phyloP scores from a whole-genome alignment of 2,888 invertebrate species.

The Caenorhabditis angaria region DNA sequence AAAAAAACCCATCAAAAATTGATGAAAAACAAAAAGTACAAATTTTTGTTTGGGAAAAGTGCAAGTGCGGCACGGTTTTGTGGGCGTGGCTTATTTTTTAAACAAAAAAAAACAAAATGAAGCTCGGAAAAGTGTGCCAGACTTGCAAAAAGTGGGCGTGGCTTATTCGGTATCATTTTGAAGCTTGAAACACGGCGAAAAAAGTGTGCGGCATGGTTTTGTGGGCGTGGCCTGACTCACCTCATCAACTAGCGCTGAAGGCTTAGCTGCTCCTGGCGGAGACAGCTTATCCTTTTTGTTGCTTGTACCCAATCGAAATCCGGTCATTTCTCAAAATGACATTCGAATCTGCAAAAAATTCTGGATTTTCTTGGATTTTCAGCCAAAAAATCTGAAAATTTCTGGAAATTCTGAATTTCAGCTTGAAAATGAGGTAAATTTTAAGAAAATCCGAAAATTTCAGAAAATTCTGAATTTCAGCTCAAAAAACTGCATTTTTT shows the following conservation, averaged over 20 bases:
- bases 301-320: slow-evolving; percentile 61
- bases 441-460: too few relatives aligned
- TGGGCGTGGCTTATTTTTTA: too few relatives aligned
- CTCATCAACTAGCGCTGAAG: slow-evolving; percentile 62
- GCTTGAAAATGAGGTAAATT: too few relatives aligned
- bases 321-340: slow-evolving; percentile 61
- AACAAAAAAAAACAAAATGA: not conserved
- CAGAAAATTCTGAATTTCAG: too few relatives aligned
- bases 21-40: not conserved
- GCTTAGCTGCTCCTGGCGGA: slow-evolving; percentile 54
- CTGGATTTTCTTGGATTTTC: not conserved
- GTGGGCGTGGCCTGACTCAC: too few relatives aligned
- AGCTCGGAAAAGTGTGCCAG: not conserved
- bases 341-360: slow-evolving; percentile 32
- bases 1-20: not conserved
- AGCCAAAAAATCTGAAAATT: not conserved
- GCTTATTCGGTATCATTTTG: too few relatives aligned
- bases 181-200: too few relatives aligned
- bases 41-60: not conserved
- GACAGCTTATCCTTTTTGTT: slow-evolving; percentile 62
- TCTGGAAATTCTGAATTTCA: not conserved
- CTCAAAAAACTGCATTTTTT: too few relatives aligned
- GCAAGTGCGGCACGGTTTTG: too few relatives aligned
- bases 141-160: too few relatives aligned
- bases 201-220: too few relatives aligned